Base-by-base conservation (phyloP, 2,888 invertebrate genomes). In the Pollenia angustigena region DNA sequence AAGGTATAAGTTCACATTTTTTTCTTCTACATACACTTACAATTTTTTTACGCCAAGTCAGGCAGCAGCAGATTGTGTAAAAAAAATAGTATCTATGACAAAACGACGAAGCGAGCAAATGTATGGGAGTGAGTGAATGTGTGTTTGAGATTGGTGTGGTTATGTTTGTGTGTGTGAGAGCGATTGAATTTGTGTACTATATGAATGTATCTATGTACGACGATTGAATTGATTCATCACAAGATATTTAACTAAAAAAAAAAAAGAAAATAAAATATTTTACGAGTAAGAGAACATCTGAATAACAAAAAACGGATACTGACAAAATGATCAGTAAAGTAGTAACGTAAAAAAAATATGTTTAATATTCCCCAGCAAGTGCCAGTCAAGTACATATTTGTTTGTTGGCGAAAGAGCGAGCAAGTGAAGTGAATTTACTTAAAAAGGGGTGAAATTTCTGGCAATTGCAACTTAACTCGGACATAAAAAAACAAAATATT, bases 201-300 rank as follows among this genome's bases (percentile, higher is more conserved):
- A 68, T 78, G 48, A 71, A 79, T 79, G 80, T 86, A 86, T 82
- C 86, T 83, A 66, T 79, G 75, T 75, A 52, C 50, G 56, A 74
- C 52, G 58, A 83, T 83, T 83, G 76, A 83, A 87, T 87, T 87
- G 87, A 87, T 87, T 87, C 87, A 87, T 87, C 84, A 84, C 81
- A 74, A 87, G 81, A 84, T 87, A 87, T 81, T 87, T 75, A 62
- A 85, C 46, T 68, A 32, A 68, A 82, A 71, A 32, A 68, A 82
- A 71, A 80, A 76, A 66, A 80, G 80, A 56, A 52, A 71, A 68
- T 18, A 60, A 44, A n/a, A n/a, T 69, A 81, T 54, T 81, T 80
- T 64, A 64, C 48, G 52, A 81, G 48, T 74, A 64, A 68, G 66
- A 76, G 66, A 82, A 64, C 76, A 86, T 64, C 40, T 75, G 56